Evolutionary conservation across 2,113 vertebrate species (phyloP).

Genomic region (Pavo muticus): DNA sequence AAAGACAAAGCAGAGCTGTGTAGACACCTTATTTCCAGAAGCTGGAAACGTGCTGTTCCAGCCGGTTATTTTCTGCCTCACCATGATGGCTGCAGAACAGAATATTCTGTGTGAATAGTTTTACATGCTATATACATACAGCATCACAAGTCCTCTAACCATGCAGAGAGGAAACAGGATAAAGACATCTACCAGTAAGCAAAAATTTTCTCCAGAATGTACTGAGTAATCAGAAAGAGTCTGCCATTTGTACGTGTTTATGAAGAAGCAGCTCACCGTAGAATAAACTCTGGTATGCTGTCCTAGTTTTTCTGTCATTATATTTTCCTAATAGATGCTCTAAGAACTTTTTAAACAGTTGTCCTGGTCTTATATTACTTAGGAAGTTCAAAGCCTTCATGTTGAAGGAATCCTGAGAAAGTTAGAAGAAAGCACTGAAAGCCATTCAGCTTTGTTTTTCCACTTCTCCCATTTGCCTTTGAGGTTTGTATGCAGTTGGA

Average conservation of each 20-base stretch:
- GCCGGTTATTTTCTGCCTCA: not conserved
- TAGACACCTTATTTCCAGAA: not conserved
- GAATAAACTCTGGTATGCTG: not conserved
- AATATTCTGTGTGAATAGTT: not conserved
- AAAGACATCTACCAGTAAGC: not conserved
- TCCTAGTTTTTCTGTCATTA: not conserved
- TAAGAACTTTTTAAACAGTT: not conserved
- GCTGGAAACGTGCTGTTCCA: not conserved
- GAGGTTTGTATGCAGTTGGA: not conserved
- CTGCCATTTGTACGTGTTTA: not conserved
- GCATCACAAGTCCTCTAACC: not conserved
- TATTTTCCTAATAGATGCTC: not conserved
- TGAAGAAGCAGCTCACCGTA: not conserved
- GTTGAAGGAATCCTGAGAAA: conserved; percentile 1
- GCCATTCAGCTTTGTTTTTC: conserved; percentile 29
- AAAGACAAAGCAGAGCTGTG: conserved; percentile 5
- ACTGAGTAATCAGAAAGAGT: not conserved
- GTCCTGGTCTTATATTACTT: not conserved
- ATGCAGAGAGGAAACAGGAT: not conserved
- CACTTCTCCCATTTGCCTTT: conserved; percentile 13
- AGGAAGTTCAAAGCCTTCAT: conserved; percentile 13
- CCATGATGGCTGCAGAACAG: not conserved
- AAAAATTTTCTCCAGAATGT: not conserved
- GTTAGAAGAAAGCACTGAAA: conserved; percentile 9
- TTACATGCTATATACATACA: not conserved